A percentile compares a stretch with the other conserved stretches of the same genome.
Conservation (phyloP, 2,797 vertebrate species). For the Rhinatrema bivittatum region DNA sequence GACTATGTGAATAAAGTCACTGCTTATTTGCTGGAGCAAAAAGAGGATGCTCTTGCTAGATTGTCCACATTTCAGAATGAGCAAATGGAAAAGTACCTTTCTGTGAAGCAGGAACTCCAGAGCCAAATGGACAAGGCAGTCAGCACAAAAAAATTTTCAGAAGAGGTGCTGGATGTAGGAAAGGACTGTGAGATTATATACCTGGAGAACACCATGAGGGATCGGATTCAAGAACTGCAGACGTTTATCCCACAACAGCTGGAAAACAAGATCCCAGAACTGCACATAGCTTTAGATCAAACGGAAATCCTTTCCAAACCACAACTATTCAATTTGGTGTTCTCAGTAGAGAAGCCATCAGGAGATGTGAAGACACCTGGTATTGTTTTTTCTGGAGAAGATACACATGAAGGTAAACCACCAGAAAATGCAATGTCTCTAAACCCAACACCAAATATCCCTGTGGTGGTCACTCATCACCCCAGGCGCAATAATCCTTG, state of each 20-base stretch:
- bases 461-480: too few species aligned
- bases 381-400: too few species aligned
- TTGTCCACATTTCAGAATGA: slow-evolving; percentile 5
- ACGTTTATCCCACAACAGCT: neutral
- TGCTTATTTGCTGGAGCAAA: slow-evolving; percentile 10
- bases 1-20: slow-evolving; percentile 2
- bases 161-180: slow-evolving; percentile 9
- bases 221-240: slow-evolving; percentile 12
- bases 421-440: too few species aligned
- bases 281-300: slow-evolving; percentile 4
- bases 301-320: neutral
- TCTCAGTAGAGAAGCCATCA: too few species aligned
- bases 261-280: slow-evolving; percentile 1
- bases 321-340: neutral
- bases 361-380: neutral
- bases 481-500: too few species aligned
- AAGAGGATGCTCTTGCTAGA: neutral
- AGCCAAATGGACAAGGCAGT: slow-evolving; percentile 10
- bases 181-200: slow-evolving; percentile 19
- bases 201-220: slow-evolving; percentile 12
- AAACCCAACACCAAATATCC: neutral
- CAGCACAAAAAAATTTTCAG: slow-evolving; percentile 13
- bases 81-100: neutral
- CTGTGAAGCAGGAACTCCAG: slow-evolving; percentile 3
- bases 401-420: too few species aligned